These are phyloP conservation scores for Plagodis dolabraria DNA, from an alignment of 2,888 invertebrate genomes.

Conservation along the genomic window DNA sequence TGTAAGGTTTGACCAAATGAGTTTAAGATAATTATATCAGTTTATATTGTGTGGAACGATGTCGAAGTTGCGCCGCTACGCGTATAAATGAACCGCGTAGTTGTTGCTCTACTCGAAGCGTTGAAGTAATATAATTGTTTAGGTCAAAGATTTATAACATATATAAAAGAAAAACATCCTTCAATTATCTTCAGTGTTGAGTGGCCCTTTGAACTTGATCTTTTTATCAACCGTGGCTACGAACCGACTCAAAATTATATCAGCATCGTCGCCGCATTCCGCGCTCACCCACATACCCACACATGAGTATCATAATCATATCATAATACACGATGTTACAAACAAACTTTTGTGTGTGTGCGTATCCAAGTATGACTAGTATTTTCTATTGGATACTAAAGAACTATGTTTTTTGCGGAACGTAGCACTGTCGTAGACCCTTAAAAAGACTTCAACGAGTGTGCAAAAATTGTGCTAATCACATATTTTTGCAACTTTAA, in stretches of 20 bases:
- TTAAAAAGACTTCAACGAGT: slow-evolving; percentile 43
- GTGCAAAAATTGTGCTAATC: slow-evolving; percentile 18
- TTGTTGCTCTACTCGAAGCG: too few relatives aligned
- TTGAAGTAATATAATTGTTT: too few relatives aligned
- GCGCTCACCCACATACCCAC: slow-evolving; percentile 60
- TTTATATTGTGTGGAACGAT: too few relatives aligned
- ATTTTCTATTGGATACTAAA: slow-evolving; percentile 6
- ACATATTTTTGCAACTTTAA: slow-evolving; percentile 1
- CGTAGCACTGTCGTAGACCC: slow-evolving; percentile 8
- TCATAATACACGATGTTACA: slow-evolving; percentile 27
- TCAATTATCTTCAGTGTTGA: slow-evolving; percentile 51
- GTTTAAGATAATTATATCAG: too few relatives aligned
- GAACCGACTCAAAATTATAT: slow-evolving; percentile 68
- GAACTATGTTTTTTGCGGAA: background rate
- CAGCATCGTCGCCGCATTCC: slow-evolving; percentile 70
- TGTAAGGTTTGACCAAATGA: background rate
- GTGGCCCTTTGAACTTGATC: slow-evolving; percentile 81
- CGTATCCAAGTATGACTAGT: slow-evolving; percentile 9
- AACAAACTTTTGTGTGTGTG: slow-evolving; percentile 17
- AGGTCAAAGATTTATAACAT: slow-evolving; percentile 11
- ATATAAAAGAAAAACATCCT: slow-evolving; percentile 39
- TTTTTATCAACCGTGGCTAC: slow-evolving; percentile 75
- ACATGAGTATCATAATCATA: slow-evolving; percentile 39
- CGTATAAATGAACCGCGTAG: too few relatives aligned
- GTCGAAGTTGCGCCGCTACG: too few relatives aligned